Percentiles rank a stretch among this genome's conserved stretches.
Conservation (phyloP, 1,140 invertebrate genomes). For the Notospermus geniculatus region DNA sequence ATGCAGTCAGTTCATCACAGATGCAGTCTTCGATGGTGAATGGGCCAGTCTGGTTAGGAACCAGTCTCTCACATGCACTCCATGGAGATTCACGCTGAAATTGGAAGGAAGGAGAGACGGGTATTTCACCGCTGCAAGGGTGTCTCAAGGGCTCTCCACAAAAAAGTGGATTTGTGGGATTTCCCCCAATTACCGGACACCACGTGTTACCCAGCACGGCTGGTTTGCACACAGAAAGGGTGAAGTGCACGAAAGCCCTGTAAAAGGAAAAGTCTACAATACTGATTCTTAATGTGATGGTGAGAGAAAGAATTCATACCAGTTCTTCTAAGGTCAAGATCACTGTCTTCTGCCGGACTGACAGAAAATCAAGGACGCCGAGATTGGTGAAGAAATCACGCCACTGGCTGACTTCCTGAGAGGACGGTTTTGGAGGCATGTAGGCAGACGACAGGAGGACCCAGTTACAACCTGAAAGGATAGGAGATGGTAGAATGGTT, state of each 20-base stretch:
- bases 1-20: slow-evolving; percentile 1
- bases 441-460: slow-evolving; percentile 11
- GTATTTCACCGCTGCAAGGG: too few relatives aligned
- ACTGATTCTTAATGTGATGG: too few relatives aligned
- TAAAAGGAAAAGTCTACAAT: too few relatives aligned
- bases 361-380: slow-evolving; percentile 17
- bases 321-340: slow-evolving; percentile 4
- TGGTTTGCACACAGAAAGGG: too few relatives aligned
- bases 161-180: too few relatives aligned
- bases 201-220: too few relatives aligned
- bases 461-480: slow-evolving; percentile 15
- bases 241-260: too few relatives aligned
- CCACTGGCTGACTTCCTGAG: slow-evolving; percentile 6
- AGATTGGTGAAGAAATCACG: slow-evolving; percentile 17
- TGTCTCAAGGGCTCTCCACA: too few relatives aligned
- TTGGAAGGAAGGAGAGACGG: neutral
- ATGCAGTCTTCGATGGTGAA: slow-evolving; percentile 10
- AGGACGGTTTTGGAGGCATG: neutral
- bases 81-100: slow-evolving; percentile 9
- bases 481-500: neutral
- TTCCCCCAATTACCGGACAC: too few relatives aligned
- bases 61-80: neutral
- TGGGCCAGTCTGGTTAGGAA: neutral
- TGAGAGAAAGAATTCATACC: too few relatives aligned
- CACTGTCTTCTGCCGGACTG: slow-evolving; percentile 4